These are phyloP conservation scores for Tuta absoluta DNA, from an alignment of 2,888 invertebrate species.

Conservation along the genomic window DNA sequence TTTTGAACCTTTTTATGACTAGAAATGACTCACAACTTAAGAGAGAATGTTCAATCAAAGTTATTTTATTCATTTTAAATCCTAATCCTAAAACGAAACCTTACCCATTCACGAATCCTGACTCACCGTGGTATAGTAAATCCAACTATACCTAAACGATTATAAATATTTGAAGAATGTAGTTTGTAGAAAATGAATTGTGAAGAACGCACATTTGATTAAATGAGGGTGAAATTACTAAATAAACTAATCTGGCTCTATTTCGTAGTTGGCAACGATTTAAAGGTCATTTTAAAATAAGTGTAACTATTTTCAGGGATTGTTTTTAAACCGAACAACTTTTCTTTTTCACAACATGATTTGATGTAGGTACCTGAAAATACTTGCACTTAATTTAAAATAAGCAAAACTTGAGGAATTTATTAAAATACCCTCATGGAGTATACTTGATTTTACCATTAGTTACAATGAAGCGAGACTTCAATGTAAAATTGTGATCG, in stretches of 20 bases:
- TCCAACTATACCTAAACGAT: neutral
- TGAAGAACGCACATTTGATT: constrained; percentile 20
- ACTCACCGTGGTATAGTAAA: constrained; percentile 29
- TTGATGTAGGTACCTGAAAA: too few species aligned
- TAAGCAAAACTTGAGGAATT: too few species aligned
- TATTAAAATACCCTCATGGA: too few species aligned
- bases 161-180: neutral
- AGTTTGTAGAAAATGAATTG: neutral
- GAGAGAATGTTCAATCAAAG: neutral
- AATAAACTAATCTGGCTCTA: neutral
- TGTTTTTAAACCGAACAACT: too few species aligned
- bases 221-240: constrained; percentile 16
- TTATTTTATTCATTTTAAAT: neutral
- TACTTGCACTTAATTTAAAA: too few species aligned
- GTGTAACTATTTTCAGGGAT: too few species aligned
- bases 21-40: neutral
- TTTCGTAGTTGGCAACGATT: neutral
- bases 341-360: too few species aligned
- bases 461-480: too few species aligned
- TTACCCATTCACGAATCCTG: constrained; percentile 33
- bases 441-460: too few species aligned
- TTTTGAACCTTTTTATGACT: too few species aligned
- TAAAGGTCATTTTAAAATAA: neutral
- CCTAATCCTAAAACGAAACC: constrained; percentile 26
- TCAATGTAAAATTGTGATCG: neutral